Percentiles rank a stretch among this genome's conserved stretches.
Evolutionary conservation across 2,113 vertebrate species (phyloP).

Genomic region (Chaetorhynchus papuensis): DNA sequence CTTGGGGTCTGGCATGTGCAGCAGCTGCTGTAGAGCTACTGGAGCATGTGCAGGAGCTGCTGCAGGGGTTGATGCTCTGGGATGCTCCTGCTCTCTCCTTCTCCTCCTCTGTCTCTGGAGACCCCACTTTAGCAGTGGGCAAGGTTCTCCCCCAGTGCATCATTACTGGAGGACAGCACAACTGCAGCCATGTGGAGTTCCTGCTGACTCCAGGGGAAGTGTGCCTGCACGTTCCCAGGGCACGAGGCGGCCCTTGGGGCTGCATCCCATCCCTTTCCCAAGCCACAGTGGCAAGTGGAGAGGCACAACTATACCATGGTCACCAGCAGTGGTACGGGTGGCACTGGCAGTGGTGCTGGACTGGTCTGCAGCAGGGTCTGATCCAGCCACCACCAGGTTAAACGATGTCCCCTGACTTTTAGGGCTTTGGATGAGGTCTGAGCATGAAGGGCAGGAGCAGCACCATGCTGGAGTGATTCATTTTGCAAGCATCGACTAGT

Average conservation of each 20-base stretch:
- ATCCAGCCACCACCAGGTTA: background rate
- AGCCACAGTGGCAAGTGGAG: background rate
- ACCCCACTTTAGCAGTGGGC: background rate
- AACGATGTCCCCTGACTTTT: fast-evolving
- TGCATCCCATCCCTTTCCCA: background rate
- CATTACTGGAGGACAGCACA: fast-evolving
- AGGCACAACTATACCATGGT: background rate
- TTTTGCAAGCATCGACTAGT: background rate
- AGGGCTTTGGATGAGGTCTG: background rate
- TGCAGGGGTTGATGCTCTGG: background rate
- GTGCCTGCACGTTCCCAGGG: background rate
- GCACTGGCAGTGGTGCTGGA: background rate
- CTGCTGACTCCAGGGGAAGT: background rate
- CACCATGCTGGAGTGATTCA: background rate
- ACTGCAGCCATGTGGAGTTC: background rate
- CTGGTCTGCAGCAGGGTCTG: background rate
- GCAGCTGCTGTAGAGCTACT: background rate
- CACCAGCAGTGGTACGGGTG: background rate
- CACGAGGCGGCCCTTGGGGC: fast-evolving
- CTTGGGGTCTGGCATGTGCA: background rate
- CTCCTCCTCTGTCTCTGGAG: background rate
- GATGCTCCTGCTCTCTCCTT: background rate
- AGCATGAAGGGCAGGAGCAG: background rate
- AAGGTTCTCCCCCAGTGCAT: background rate
- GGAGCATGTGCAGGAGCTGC: background rate